Evolutionary conservation across 2,113 vertebrate species (phyloP), one percentile per base, ranked within the genome.

Genomic region (Mustela nigripes): DNA sequence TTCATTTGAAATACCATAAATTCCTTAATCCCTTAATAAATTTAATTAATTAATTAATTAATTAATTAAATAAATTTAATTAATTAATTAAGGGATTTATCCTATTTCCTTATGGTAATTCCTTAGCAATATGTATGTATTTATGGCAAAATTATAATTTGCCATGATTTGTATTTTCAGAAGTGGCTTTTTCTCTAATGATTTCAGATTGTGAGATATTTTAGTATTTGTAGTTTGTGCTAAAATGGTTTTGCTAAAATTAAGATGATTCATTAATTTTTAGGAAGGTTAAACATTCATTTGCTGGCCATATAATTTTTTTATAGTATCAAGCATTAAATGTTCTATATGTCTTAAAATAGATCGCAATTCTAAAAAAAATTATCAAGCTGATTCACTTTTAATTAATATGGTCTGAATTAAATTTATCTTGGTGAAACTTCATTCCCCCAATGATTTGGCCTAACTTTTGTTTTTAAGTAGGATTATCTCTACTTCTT

Each of bases 231-330:
- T 65, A 67, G 31, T 82, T 80, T 90, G 12, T 60, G 67, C 42
- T 53, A 53, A 76, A 90, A 93, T 74, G 7, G 7, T 82, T 14
- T 80, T 62, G 21, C 18, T 94, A 76, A 86, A 65, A n/a, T 86
- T 39, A 81, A 94, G 48, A 67, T 31, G 71, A 71, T 89, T 33
- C 39, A 79, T 95, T 73, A 71, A 89, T 89, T 86, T 95, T 74
- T n/a, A 63, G 19, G 11, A 22, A 39, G 2, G 4, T 74, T 93
- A 42, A 95, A 91, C 21, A 60, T 79, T 90, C 11, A 85, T 82
- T 87, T 94, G 12, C n/a, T 94, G n/a, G 5, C 19, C 5, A 39
- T 78, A 90, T 76, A 31, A 58, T 5, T 45, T 42, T 58, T 76
- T 81, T 65, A n/a, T 65, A 94, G 48, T 86, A 87, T 87, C 67